Conservation (phyloP, 2,797 vertebrate genomes). For the Urocyon cinereoargenteus region DNA sequence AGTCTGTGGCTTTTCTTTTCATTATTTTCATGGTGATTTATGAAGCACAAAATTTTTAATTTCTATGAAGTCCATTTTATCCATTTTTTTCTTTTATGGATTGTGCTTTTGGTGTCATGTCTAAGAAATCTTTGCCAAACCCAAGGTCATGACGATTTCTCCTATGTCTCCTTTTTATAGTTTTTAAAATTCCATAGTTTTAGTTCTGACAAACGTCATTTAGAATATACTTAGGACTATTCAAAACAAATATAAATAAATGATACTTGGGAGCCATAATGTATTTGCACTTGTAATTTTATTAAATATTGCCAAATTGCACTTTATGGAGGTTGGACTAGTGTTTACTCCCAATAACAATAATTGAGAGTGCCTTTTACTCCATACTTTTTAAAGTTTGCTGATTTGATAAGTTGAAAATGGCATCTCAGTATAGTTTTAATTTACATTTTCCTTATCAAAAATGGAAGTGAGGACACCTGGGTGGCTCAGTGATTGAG, state of each 20-base stretch:
- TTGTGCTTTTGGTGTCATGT: neutral
- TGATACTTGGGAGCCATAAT: neutral
- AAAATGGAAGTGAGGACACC: neutral
- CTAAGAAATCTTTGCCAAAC: slow-evolving; percentile 40
- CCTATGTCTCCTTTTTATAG: neutral
- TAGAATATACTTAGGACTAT: slow-evolving; percentile 40
- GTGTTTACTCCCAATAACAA: neutral
- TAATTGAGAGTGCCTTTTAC: neutral
- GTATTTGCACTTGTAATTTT: slow-evolving; percentile 51
- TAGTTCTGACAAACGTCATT: slow-evolving; percentile 31
- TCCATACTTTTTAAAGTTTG: slow-evolving; percentile 24
- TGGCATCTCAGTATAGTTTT: neutral
- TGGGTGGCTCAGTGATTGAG: too few relatives aligned
- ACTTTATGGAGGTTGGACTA: neutral
- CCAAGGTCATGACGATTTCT: slow-evolving; percentile 14
- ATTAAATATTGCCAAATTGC: neutral
- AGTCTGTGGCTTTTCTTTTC: neutral
- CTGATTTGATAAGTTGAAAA: slow-evolving; percentile 6
- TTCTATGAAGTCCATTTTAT: slow-evolving; percentile 27
- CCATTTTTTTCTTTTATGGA: neutral
- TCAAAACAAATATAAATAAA: slow-evolving; percentile 62
- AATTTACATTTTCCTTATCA: slow-evolving; percentile 46
- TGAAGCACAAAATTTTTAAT: slow-evolving; percentile 14
- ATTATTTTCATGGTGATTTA: slow-evolving; percentile 13
- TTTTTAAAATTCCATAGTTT: neutral